Evolutionary conservation across 2,888 invertebrate species (phyloP), one percentile per base, ranked within the genome.

Genomic region (Melipona bicolor): DNA sequence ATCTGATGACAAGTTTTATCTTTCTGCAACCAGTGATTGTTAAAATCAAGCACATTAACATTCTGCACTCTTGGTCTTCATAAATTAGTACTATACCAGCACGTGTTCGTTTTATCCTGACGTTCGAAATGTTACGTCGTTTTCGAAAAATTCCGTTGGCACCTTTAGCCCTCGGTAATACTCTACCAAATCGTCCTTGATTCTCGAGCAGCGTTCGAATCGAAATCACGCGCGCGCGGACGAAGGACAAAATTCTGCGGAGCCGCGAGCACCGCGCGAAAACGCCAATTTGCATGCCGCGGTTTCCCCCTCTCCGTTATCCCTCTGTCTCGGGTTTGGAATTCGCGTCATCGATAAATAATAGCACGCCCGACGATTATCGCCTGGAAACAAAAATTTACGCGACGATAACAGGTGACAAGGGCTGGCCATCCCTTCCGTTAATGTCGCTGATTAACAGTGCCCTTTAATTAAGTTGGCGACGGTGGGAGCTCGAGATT

Each of bases 201-300:
- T 70, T 56, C 56, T 19, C 21, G 2, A 17, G 3, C 15, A 6
- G 15, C n/a, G 24, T 9, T 15, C n/a, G 27, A 32, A 21, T 43
- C 43, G 43, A 9, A 43, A 9, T 36, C 9, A 43, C 43, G 1
- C 43, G 43, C 9, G 9, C 4, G 54, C 9, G 19, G 19, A 24
- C 0, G 36, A 54, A 54, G 24, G 9, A 69, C 43, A 9, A 32
- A 54, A 62, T 69, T 70, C 70, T 49, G 54, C 59, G 74, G 74
- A 27, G 13, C 75, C 17, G 21, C 49, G 54, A 24, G 27, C 36
- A 52, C n/a, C 27, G 54, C 21, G 61, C 36, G 68, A 43, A 52
- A 62, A 19, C 79, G 64, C 36, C 52, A 76, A 76, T 79, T 79
- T 76, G 76, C 76, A 76, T 76, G 52, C 49, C 49, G 62, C 76